Conservation (phyloP, 2,113 vertebrate genomes). For the Todiramphus saurophagus region DNA sequence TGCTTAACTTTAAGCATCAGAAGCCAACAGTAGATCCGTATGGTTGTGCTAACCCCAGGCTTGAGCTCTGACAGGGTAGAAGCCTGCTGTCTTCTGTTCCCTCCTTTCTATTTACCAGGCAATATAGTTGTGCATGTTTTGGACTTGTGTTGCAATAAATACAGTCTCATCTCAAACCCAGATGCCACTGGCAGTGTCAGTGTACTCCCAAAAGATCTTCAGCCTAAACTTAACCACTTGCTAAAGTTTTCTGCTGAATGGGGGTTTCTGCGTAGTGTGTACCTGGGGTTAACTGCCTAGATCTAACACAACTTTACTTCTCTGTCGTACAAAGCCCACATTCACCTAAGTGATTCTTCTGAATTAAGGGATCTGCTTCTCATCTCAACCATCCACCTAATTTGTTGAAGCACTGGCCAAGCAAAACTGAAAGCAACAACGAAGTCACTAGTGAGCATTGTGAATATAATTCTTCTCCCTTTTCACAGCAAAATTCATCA, state of each 20-base stretch:
- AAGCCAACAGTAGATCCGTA: not conserved
- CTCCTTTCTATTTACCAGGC: not conserved
- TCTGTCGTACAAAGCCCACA: not conserved
- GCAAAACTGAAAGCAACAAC: not conserved
- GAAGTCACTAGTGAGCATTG: not conserved
- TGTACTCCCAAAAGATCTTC: not conserved
- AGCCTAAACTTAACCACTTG: not conserved
- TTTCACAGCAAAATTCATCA: constrained; percentile 1
- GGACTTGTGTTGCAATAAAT: not conserved
- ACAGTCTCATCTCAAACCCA: not conserved
- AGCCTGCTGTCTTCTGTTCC: not conserved
- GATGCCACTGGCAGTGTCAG: not conserved
- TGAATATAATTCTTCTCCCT: not conserved
- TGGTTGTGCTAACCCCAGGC: not conserved
- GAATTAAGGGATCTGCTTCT: not conserved
- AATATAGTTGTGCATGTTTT: not conserved
- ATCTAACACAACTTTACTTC: not conserved
- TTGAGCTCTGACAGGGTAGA: not conserved
- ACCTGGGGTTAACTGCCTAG: not conserved
- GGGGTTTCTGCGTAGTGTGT: not conserved
- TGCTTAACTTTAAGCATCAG: not conserved
- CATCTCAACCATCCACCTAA: not conserved
- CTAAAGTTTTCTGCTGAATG: not conserved
- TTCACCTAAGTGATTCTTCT: not conserved
- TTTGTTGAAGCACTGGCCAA: not conserved